phyloP scores from a whole-genome alignment of 2,113 vertebrate species.

The Elephantulus edwardii region DNA sequence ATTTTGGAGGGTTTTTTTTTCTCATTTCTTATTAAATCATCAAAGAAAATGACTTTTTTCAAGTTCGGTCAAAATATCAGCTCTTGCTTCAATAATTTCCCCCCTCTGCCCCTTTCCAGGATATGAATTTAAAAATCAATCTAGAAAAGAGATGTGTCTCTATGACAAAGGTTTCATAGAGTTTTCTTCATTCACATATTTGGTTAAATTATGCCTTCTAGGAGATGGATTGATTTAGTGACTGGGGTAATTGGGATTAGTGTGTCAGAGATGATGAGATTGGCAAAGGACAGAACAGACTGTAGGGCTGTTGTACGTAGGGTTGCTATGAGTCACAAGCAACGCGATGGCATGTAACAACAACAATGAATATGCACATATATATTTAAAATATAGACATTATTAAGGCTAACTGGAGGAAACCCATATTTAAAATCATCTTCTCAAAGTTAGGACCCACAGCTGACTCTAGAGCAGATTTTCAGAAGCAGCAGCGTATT shows the following conservation, averaged over 20 bases:
- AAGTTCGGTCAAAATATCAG: constrained; percentile 10
- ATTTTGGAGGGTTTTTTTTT: too few relatives aligned
- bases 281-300: too few relatives aligned
- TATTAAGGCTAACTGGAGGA: neutral
- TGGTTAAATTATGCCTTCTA: constrained; percentile 24
- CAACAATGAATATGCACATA: too few relatives aligned
- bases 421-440: neutral
- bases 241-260: too few relatives aligned
- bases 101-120: neutral
- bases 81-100: neutral
- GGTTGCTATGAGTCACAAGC: too few relatives aligned
- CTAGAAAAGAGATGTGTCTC: neutral
- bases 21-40: constrained; percentile 46
- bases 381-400: constrained; percentile 18
- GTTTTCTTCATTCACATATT: constrained; percentile 17
- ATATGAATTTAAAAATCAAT: neutral
- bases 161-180: constrained; percentile 1
- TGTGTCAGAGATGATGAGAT: too few relatives aligned
- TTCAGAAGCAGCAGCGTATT: too few relatives aligned
- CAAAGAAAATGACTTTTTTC: constrained; percentile 42
- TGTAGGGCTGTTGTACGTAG: too few relatives aligned
- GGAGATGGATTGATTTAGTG: too few relatives aligned
- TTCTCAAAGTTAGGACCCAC: too few relatives aligned
- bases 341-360: too few relatives aligned
- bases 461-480: too few relatives aligned